phyloP scores from a whole-genome alignment of 2,797 vertebrate species.

The Carapus acus region DNA sequence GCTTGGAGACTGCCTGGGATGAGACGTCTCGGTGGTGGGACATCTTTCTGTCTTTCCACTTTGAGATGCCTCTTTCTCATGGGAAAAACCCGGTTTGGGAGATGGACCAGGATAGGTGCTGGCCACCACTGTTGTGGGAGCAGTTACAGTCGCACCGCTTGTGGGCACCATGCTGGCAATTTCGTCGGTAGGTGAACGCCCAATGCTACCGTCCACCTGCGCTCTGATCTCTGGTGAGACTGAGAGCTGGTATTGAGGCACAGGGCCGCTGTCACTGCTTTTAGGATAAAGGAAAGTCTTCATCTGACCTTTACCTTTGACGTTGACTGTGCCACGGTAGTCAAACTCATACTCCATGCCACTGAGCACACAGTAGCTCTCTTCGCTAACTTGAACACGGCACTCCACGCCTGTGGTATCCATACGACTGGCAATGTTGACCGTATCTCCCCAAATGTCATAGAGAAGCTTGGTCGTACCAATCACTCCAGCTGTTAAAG shows the following conservation, averaged over 20 bases:
- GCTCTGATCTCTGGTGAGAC: conserved; percentile 94
- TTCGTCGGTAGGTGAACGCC: conserved; percentile 94
- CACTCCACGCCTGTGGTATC: conserved; percentile 97
- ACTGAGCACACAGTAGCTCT: conserved; percentile 89
- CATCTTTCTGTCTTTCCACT: conserved; percentile 36
- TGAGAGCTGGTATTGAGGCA: conserved; percentile 92
- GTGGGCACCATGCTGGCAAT: conserved; percentile 84
- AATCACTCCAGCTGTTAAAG: conserved; percentile 93
- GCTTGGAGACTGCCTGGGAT: conserved; percentile 45
- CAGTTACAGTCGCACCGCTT: conserved; percentile 30
- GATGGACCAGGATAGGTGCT: conserved; percentile 70
- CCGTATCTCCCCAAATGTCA: conserved; percentile 98
- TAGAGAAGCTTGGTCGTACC: conserved; percentile 98
- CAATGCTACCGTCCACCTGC: conserved; percentile 98
- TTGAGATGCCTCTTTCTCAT: conserved; percentile 35
- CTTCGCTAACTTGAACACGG: conserved; percentile 96
- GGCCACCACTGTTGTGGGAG: conserved; percentile 72
- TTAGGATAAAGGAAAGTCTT: conserved; percentile 98
- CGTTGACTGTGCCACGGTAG: conserved; percentile 96
- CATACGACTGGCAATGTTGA: conserved; percentile 99
- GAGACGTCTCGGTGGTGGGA: conserved; percentile 34
- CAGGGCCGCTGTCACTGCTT: conserved; percentile 82
- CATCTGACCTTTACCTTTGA: conserved; percentile 99
- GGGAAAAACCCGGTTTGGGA: conserved; percentile 35
- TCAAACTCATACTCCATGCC: conserved; percentile 96